phyloP scores from a whole-genome alignment of 2,113 vertebrate species.

The Mus pahari region DNA sequence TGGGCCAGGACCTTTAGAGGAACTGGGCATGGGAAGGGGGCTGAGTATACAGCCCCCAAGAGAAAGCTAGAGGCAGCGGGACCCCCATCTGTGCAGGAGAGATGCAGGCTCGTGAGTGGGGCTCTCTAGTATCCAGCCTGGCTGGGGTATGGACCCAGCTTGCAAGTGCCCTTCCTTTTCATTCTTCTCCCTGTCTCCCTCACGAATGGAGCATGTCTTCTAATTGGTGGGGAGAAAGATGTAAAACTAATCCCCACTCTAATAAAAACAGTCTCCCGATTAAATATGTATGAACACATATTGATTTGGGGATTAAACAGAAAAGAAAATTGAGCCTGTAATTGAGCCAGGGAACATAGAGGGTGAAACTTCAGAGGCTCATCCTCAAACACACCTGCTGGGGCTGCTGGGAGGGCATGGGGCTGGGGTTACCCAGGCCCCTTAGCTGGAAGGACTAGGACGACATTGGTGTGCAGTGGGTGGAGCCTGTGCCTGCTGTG shows the following conservation, averaged over 20 bases:
- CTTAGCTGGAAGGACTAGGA: background rate
- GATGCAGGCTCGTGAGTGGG: accelerated
- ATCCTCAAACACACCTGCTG: slow-evolving; percentile 70
- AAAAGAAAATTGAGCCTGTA: slow-evolving; percentile 77
- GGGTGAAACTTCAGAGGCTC: background rate
- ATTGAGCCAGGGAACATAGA: slow-evolving; percentile 61
- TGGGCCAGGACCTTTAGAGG: background rate
- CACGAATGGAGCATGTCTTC: slow-evolving; percentile 5
- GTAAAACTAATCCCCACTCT: slow-evolving; percentile 74
- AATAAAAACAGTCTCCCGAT: slow-evolving; percentile 77
- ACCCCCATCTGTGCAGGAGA: background rate
- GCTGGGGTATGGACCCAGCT: background rate
- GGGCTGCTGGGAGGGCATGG: background rate
- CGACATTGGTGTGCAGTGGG: background rate
- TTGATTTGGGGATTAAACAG: slow-evolving; percentile 78
- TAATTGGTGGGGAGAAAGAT: slow-evolving; percentile 64
- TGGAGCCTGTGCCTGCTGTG: background rate
- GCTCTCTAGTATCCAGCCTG: background rate
- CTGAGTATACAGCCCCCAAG: background rate
- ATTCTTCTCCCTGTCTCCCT: background rate
- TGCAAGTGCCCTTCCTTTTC: background rate
- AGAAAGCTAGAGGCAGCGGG: background rate
- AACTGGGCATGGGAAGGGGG: background rate
- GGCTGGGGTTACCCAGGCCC: background rate
- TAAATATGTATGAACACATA: slow-evolving; percentile 75